phyloP scores from a whole-genome alignment of 2,888 invertebrate genomes.

The Sarcophaga caerulescens region DNA sequence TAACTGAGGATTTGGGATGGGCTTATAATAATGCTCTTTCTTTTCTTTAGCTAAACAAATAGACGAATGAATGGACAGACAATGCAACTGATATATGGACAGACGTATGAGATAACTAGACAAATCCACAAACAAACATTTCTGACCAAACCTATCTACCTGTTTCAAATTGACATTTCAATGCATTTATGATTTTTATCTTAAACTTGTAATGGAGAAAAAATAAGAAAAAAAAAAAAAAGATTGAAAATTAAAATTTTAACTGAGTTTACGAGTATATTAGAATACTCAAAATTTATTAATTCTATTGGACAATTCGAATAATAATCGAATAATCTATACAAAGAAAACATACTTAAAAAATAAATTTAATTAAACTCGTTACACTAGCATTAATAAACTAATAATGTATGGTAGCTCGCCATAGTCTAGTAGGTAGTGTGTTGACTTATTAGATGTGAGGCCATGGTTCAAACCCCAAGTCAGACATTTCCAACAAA shows the following conservation, averaged over 20 bases:
- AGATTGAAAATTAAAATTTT: neutral
- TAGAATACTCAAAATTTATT: no score
- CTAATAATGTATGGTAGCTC: no score
- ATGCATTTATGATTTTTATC: constrained; percentile 79
- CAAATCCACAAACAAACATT: constrained; percentile 51
- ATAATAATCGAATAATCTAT: no score
- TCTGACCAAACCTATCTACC: constrained; percentile 68
- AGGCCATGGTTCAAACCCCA: no score
- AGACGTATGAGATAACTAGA: constrained; percentile 11
- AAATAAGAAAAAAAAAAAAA: constrained; percentile 31
- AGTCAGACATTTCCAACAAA: no score
- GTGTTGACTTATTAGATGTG: no score
- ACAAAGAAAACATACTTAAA: no score
- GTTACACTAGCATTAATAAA: no score
- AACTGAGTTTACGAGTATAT: no score
- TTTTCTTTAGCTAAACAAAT: constrained; percentile 5
- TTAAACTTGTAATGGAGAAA: constrained; percentile 65
- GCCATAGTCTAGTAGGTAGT: no score
- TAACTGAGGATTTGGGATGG: constrained; percentile 63
- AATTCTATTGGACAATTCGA: no score
- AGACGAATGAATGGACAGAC: constrained; percentile 4
- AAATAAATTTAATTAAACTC: no score
- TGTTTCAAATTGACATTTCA: constrained; percentile 76
- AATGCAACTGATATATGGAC: constrained; percentile 32
- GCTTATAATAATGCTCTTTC: constrained; percentile 48